Evolutionary conservation across 2,797 vertebrate genomes (phyloP).

Genomic region (Apogon hyalosoma): DNA sequence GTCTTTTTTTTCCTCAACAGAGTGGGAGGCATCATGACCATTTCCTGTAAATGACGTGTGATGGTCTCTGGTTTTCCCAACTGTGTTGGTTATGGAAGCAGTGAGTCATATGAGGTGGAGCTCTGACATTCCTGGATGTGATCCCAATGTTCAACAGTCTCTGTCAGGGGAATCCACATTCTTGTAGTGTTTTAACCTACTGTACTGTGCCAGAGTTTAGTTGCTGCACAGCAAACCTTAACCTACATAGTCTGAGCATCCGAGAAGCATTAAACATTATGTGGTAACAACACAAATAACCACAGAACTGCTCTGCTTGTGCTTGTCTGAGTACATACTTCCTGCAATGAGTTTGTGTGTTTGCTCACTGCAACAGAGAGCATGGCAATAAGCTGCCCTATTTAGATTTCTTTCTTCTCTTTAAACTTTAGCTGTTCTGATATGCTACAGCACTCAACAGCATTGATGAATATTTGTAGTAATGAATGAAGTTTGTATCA

Average conservation of each 20-base stretch:
- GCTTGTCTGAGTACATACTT: background rate
- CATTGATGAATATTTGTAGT: no score
- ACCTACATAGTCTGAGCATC: background rate
- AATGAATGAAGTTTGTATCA: no score
- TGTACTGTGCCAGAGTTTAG: background rate
- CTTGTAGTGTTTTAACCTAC: background rate
- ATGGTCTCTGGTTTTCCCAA: conserved; percentile 22
- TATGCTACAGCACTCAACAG: no score
- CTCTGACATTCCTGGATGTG: conserved; percentile 57
- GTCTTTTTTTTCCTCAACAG: background rate
- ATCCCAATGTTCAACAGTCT: conserved; percentile 34
- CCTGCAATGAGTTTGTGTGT: background rate
- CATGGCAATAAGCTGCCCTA: background rate
- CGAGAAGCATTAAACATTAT: background rate
- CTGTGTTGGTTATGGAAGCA: conserved; percentile 62
- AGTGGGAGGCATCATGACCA: conserved; percentile 37
- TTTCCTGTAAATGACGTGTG: conserved; percentile 68
- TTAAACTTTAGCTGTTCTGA: no score
- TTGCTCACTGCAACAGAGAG: background rate
- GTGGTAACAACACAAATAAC: background rate
- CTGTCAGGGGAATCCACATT: conserved; percentile 15
- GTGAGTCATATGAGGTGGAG: conserved; percentile 73
- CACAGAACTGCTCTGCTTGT: background rate
- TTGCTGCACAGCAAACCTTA: background rate
- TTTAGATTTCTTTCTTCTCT: background rate